phyloP scores from a whole-genome alignment of 2,113 vertebrate species.

The Anthoscopus minutus region DNA sequence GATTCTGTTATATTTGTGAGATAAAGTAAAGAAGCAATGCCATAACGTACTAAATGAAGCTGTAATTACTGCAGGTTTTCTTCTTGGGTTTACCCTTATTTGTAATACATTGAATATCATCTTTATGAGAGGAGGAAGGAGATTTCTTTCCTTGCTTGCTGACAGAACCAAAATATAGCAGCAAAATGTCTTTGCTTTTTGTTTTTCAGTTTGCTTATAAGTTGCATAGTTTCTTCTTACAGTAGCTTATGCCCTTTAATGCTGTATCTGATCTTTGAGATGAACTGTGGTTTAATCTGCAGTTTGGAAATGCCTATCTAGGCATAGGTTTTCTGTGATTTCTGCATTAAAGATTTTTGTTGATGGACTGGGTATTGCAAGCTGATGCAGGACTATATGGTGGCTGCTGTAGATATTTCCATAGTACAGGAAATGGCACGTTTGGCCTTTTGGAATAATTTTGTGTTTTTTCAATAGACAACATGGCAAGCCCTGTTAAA shows the following conservation, averaged over 20 bases:
- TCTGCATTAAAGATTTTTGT: conserved; percentile 28
- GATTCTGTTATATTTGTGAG: not conserved
- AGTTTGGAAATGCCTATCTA: not conserved
- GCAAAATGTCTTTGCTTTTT: not conserved
- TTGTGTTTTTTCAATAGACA: conserved; percentile 59
- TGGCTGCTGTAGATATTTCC: not conserved
- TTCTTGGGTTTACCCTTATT: not conserved
- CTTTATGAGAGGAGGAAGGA: not conserved
- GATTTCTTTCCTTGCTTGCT: not conserved
- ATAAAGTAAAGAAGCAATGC: not conserved
- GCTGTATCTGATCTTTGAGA: not conserved
- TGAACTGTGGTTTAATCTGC: not conserved
- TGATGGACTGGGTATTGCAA: not conserved
- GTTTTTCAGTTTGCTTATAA: not conserved
- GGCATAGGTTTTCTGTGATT: not conserved
- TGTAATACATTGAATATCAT: not conserved
- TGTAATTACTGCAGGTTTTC: not conserved
- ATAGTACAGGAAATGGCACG: not conserved
- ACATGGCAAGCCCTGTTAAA: conserved; percentile 85
- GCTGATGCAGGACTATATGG: not conserved
- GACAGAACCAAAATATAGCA: not conserved
- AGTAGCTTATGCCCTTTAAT: not conserved
- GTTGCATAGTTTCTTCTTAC: not conserved
- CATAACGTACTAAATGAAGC: not conserved
- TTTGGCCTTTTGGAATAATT: not conserved